These are phyloP conservation scores for Malachius bipustulatus DNA, from an alignment of 2,888 invertebrate genomes.

Conservation along the genomic window DNA sequence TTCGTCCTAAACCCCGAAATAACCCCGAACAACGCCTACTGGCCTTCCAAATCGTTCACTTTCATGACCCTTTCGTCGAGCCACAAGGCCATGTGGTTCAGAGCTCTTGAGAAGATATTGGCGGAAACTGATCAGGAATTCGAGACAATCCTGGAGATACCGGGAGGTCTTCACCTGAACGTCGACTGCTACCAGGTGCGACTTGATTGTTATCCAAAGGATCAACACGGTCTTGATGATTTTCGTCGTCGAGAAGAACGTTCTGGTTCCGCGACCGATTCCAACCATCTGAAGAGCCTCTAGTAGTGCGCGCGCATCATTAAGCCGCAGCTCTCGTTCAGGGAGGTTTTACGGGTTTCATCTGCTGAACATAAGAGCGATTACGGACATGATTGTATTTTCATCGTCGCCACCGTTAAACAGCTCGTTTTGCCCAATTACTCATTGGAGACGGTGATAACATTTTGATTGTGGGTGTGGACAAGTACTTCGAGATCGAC, in stretches of 20 bases:
- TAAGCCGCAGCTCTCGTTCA: slow-evolving; percentile 38
- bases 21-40: slow-evolving; percentile 46
- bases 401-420: slow-evolving; percentile 48
- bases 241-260: slow-evolving; percentile 46
- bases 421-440: slow-evolving; percentile 50
- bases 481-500: slow-evolving; percentile 74
- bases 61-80: slow-evolving; percentile 47
- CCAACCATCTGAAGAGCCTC: slow-evolving; percentile 45
- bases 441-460: slow-evolving; percentile 42
- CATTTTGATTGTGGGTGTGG: slow-evolving; percentile 59
- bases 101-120: slow-evolving; percentile 32
- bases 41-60: slow-evolving; percentile 47
- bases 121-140: slow-evolving; percentile 21
- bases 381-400: slow-evolving; percentile 32
- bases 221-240: slow-evolving; percentile 50
- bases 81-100: slow-evolving; percentile 52
- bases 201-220: slow-evolving; percentile 45
- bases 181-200: slow-evolving; percentile 40
- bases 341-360: slow-evolving; percentile 33
- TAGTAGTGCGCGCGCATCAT: slow-evolving; percentile 36
- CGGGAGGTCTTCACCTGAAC: slow-evolving; percentile 31
- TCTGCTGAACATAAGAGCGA: slow-evolving; percentile 28
- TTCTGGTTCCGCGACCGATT: slow-evolving; percentile 48
- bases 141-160: slow-evolving; percentile 24
- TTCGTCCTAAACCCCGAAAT: slow-evolving; percentile 49